Evolutionary conservation across 2,113 vertebrate genomes (phyloP).

Genomic region (Aphelocoma coerulescens): DNA sequence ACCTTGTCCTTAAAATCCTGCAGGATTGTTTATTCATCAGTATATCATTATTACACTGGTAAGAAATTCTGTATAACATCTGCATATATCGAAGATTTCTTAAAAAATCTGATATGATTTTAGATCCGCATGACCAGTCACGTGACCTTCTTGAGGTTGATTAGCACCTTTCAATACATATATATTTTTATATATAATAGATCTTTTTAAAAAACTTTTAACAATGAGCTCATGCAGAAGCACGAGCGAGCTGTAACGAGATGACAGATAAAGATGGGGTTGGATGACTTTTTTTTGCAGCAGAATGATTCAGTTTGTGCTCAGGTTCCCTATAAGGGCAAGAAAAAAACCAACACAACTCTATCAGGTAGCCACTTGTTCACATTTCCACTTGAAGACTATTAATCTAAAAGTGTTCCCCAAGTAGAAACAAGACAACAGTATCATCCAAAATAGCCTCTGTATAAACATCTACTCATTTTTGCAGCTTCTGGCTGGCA

Average conservation of each 20-base stretch:
- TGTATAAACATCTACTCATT: constrained; percentile 46
- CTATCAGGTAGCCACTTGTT: constrained; percentile 66
- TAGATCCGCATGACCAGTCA: constrained; percentile 99
- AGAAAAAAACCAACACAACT: constrained; percentile 57
- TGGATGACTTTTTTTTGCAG: constrained; percentile 79
- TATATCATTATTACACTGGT: constrained; percentile 91
- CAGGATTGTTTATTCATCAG: constrained; percentile 86
- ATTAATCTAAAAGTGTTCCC: constrained; percentile 49
- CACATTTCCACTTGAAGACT: constrained; percentile 60
- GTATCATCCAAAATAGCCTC: constrained; percentile 54
- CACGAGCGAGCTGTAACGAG: constrained; percentile 84
- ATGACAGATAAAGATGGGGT: constrained; percentile 71
- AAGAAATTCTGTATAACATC: constrained; percentile 99
- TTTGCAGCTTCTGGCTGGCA: constrained; percentile 43
- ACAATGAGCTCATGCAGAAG: constrained; percentile 79
- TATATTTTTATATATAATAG: constrained; percentile 82
- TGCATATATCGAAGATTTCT: constrained; percentile 98
- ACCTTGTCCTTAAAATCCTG: constrained; percentile 98
- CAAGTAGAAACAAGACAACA: constrained; percentile 62
- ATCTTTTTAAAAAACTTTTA: constrained; percentile 77
- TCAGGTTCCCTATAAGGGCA: constrained; percentile 82
- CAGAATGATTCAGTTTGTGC: constrained; percentile 92
- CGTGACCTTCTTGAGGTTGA: constrained; percentile 94
- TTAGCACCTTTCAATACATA: constrained; percentile 97
- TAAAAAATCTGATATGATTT: constrained; percentile 94